Percentiles rank a stretch among this genome's conserved stretches.
Evolutionary conservation across 2,797 vertebrate genomes (phyloP).

Genomic region (Dicrostonyx torquatus): DNA sequence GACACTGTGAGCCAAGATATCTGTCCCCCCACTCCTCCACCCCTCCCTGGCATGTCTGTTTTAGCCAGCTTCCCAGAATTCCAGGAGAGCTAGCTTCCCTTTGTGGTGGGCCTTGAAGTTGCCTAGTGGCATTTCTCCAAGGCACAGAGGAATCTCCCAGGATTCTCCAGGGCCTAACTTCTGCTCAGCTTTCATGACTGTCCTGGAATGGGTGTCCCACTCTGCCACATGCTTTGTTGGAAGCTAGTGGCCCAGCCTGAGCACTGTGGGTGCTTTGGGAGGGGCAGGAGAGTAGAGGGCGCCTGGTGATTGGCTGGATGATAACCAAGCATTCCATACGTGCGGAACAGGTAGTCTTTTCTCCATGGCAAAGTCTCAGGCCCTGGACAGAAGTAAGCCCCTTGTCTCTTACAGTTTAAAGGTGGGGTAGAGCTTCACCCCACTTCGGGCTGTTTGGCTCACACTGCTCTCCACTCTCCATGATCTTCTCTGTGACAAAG

Average conservation of each 20-base stretch:
- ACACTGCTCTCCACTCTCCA: background rate
- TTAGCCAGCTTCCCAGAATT: background rate
- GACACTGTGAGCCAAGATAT: background rate
- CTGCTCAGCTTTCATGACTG: background rate
- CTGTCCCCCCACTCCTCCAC: background rate
- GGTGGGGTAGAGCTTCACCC: background rate
- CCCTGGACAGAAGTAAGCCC: background rate
- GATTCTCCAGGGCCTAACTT: rapidly evolving
- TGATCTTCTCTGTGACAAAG: background rate
- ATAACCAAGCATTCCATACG: background rate
- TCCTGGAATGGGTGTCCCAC: no score
- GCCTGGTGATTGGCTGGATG: background rate
- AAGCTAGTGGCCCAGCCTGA: background rate
- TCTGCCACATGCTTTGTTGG: background rate
- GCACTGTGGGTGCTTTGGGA: background rate
- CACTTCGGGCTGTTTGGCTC: background rate
- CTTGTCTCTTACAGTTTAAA: background rate
- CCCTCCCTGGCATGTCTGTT: no score
- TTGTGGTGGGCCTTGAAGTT: rapidly evolving
- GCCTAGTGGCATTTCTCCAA: background rate
- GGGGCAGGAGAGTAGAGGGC: background rate
- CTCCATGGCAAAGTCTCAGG: background rate
- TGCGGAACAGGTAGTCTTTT: background rate
- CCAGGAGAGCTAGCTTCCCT: no score
- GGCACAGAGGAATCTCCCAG: background rate